Conservation (phyloP, 2,797 vertebrate species). For the Octomys mimax region DNA sequence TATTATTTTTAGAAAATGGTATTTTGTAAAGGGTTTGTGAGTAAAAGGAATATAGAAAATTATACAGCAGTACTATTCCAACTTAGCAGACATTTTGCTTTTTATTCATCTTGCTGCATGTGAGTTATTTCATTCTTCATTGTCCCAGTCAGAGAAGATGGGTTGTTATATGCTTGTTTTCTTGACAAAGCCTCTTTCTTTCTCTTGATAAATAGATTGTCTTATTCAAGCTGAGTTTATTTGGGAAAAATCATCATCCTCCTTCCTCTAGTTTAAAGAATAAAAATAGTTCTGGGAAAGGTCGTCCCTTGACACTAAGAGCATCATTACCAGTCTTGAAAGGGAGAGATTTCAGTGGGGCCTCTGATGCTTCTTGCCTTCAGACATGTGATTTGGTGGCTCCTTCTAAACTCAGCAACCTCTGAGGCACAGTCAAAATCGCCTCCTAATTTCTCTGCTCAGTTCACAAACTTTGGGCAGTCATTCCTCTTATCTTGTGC, state of each 20-base stretch:
- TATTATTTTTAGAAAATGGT: constrained; percentile 37
- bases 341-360: not conserved
- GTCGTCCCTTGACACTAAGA: not conserved
- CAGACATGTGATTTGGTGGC: not conserved
- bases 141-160: constrained; percentile 17
- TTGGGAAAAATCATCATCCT: not conserved
- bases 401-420: not conserved
- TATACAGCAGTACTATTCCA: not conserved
- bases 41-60: not conserved
- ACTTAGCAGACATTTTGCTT: constrained; percentile 8
- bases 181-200: constrained; percentile 35
- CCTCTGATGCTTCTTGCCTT: not conserved
- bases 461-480: not conserved
- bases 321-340: not conserved
- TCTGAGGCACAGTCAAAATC: not conserved
- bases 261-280: not conserved
- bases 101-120: constrained; percentile 23
- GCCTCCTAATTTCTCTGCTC: not conserved
- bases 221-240: constrained; percentile 34
- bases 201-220: not conserved
- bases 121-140: constrained; percentile 48
- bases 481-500: not conserved
- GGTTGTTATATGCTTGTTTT: constrained; percentile 8
- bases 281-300: not conserved
- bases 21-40: constrained; percentile 11